These are phyloP conservation scores for Heliangelus exortis DNA, from an alignment of 2,797 vertebrate species.

Conservation along the genomic window DNA sequence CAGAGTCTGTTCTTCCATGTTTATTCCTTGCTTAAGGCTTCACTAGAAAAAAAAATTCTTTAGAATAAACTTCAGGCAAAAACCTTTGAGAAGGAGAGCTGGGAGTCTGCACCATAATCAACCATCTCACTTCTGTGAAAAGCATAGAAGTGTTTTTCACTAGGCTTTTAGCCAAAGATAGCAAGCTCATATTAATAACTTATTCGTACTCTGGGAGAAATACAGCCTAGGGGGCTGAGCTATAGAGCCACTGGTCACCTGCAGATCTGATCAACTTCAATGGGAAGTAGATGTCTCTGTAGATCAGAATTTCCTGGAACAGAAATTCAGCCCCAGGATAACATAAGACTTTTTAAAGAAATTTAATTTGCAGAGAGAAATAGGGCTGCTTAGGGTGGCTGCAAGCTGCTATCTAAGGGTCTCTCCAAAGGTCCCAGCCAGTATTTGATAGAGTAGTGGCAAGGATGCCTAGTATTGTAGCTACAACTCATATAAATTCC, in stretches of 20 bases:
- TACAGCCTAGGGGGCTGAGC: conserved; percentile 50
- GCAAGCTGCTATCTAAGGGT: neutral
- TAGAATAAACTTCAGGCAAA: conserved; percentile 8
- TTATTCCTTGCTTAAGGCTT: neutral
- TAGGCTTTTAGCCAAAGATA: conserved; percentile 16
- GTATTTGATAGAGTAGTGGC: neutral
- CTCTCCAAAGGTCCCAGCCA: neutral
- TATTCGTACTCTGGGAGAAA: conserved; percentile 14
- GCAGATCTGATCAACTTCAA: conserved; percentile 58
- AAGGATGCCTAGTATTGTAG: neutral
- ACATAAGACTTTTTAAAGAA: conserved; percentile 38
- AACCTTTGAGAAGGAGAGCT: neutral
- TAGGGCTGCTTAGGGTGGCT: neutral
- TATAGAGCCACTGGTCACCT: conserved; percentile 16
- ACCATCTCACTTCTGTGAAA: conserved; percentile 15
- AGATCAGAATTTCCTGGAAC: conserved; percentile 59
- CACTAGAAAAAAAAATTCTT: neutral
- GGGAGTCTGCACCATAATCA: neutral
- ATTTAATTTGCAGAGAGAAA: conserved; percentile 52
- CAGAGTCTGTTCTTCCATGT: neutral
- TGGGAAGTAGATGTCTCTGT: conserved; percentile 45
- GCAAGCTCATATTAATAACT: conserved; percentile 27
- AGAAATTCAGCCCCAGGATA: conserved; percentile 55
- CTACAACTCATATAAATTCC: neutral
- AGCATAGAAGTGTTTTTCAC: neutral